Percentiles rank a stretch among this genome's conserved stretches.
Evolutionary conservation across 1,140 invertebrate species (phyloP).

Genomic region (Eumeta japonica): DNA sequence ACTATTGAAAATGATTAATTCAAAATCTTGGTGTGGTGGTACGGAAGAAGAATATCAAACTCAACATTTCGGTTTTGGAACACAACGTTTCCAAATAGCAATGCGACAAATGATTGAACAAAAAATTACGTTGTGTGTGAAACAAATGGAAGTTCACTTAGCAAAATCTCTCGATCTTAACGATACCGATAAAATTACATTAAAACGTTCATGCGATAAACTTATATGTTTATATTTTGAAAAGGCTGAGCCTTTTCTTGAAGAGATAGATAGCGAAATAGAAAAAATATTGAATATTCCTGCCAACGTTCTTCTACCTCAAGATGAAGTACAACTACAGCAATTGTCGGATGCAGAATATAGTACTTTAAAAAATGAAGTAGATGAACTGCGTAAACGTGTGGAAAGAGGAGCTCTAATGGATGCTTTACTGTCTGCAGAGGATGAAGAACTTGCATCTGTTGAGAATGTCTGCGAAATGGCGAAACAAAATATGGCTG

Average conservation of each 20-base stretch:
- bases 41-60: constrained; percentile 48
- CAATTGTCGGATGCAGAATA: constrained; percentile 35
- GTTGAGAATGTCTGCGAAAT: constrained; percentile 39
- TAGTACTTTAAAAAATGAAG: constrained; percentile 34
- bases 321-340: constrained; percentile 36
- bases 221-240: constrained; percentile 38
- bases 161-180: constrained; percentile 35
- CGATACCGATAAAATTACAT: constrained; percentile 35
- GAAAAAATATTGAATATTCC: constrained; percentile 36
- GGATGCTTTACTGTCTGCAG: constrained; percentile 38
- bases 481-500: constrained; percentile 42
- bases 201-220: constrained; percentile 37
- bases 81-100: constrained; percentile 43
- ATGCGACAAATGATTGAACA: constrained; percentile 48
- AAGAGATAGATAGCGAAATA: constrained; percentile 39
- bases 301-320: constrained; percentile 36
- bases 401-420: constrained; percentile 41
- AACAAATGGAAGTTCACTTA: constrained; percentile 39
- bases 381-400: constrained; percentile 25
- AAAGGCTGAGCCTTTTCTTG: constrained; percentile 29
- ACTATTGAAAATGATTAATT: constrained; percentile 43
- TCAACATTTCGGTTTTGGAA: constrained; percentile 45
- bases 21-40: constrained; percentile 37
- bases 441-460: constrained; percentile 37
- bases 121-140: constrained; percentile 35